These are phyloP conservation scores for Malurus melanocephalus DNA, from an alignment of 2,113 vertebrate genomes.

Conservation along the genomic window DNA sequence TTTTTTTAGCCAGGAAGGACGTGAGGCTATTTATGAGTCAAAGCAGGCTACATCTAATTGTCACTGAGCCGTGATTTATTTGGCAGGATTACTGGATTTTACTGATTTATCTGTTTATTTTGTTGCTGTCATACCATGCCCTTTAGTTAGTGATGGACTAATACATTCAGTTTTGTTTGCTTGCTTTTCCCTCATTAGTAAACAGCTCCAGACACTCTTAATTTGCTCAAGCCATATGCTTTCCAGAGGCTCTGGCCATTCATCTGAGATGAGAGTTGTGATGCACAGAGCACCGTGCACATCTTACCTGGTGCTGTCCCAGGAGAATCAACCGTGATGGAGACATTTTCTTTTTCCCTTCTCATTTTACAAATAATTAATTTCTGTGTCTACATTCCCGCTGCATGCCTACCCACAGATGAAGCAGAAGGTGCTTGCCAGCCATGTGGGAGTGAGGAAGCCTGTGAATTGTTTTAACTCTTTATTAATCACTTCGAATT, in stretches of 20 bases:
- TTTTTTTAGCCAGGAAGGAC: background rate
- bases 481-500: background rate
- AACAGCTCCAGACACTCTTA: background rate
- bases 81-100: constrained; percentile 38
- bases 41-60: constrained; percentile 3
- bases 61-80: constrained; percentile 44
- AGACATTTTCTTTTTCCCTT: background rate
- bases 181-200: constrained; percentile 32
- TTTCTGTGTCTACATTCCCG: background rate
- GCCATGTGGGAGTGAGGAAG: background rate
- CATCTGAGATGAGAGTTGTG: background rate
- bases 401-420: background rate
- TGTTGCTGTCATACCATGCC: constrained; percentile 27
- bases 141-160: constrained; percentile 45
- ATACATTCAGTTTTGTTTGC: constrained; percentile 37
- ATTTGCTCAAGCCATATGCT: constrained; percentile 51
- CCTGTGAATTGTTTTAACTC: constrained; percentile 1
- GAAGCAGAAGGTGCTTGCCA: background rate
- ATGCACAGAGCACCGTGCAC: background rate
- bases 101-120: constrained; percentile 62
- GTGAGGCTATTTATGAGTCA: background rate
- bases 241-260: constrained; percentile 16
- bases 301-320: background rate
- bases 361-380: background rate
- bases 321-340: background rate